Evolutionary conservation across 2,888 invertebrate genomes (phyloP).

Genomic region (Trachelus iudaicus): DNA sequence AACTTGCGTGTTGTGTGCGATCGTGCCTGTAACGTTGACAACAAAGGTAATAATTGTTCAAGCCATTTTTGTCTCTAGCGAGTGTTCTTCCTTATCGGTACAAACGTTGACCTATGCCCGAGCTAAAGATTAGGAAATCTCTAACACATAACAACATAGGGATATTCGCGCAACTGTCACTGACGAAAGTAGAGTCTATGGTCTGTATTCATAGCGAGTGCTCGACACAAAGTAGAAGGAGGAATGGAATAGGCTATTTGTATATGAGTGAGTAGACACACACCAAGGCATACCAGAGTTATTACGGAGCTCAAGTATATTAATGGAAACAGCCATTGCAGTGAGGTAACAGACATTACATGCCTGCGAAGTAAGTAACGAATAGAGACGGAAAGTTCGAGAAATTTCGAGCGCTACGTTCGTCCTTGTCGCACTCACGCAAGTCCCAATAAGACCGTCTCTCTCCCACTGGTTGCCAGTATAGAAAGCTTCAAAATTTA

Average conservation of each 20-base stretch:
- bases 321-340: not conserved
- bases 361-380: not conserved
- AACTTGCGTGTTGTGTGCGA: not conserved
- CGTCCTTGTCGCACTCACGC: no score
- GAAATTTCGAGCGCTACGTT: not conserved
- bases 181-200: not conserved
- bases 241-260: slow-evolving; percentile 2
- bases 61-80: not conserved
- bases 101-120: not conserved
- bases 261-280: slow-evolving; percentile 17
- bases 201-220: no score
- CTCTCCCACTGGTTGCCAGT: no score
- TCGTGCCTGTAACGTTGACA: not conserved
- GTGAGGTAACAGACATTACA: not conserved
- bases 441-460: no score
- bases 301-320: not conserved
- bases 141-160: not conserved
- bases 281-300: not conserved
- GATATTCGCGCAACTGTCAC: not conserved
- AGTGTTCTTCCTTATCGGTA: not conserved
- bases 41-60: not conserved
- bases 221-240: slow-evolving; percentile 4
- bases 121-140: not conserved
- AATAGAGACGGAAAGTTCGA: not conserved
- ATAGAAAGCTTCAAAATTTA: no score